Evolutionary conservation across 1,140 invertebrate species (phyloP), one percentile per base, ranked within the genome.

Genomic region (Papilio xuthus): DNA sequence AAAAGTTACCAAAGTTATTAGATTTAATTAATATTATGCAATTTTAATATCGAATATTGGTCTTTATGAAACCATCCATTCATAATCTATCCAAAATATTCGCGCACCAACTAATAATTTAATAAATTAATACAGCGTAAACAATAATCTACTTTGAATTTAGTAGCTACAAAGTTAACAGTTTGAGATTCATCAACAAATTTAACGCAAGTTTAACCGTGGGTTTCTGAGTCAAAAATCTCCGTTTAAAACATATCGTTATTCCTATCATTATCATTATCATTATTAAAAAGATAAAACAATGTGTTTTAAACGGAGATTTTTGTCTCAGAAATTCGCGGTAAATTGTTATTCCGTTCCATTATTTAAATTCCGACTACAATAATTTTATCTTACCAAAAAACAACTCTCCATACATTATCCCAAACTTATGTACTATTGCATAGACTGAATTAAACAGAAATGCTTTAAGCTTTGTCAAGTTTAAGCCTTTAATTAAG

Each of bases 401-500:
- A 28, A n/a, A 50, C 6, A 63, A 15, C 4, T 15, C 56, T 26
- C 1, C 23, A 56, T 28, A 28, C 23, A 28, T 56, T 63, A 10
- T 28, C 60, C 23, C 12, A 3, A 63, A 26, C 23, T 60, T 60
- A 60, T 60, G 56, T 53, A 53, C n/a, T 28, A 63, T 12, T 13
- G 26, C 26, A n/a, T 23, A 28, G 60, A 63, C 60, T 15, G 8
- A 60, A 60, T 9, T 60, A 60, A 63, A 28, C 26, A 63, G 12
- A 28, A 63, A 28, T 9, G 60, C 28, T 28, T 63, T 63, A 28
- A 63, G 60, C 60, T 26, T 63, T 28, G 60, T 15, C 60, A 28
- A 63, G 60, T 28, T 63, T 28, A 63, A 63, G 60, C 60, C 60
- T 63, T 63, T 63, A 63, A 63, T 63, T 63, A 63, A 28, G 60